These are phyloP conservation scores for Sciurus niger DNA, from an alignment of 2,113 vertebrate species.

Conservation along the genomic window DNA sequence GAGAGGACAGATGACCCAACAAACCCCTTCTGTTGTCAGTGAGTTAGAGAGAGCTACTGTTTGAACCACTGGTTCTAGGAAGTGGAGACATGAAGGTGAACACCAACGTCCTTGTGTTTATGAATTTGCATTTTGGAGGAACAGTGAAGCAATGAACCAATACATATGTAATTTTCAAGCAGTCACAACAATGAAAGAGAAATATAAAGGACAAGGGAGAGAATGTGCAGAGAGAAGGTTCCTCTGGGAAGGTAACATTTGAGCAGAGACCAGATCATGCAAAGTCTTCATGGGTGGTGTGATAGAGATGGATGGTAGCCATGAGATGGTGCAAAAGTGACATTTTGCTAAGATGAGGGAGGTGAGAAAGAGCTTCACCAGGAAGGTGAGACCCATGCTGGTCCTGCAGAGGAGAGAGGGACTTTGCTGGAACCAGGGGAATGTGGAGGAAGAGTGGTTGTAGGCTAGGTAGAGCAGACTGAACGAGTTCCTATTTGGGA, in stretches of 20 bases:
- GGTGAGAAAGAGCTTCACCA: rapidly evolving
- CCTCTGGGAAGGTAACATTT: background rate
- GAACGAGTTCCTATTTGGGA: background rate
- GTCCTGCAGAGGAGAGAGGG: background rate
- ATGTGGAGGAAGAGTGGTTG: no score
- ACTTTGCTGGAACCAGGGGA: background rate
- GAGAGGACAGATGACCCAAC: background rate
- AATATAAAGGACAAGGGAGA: background rate
- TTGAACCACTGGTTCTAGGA: background rate
- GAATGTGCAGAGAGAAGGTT: background rate
- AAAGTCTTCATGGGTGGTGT: background rate
- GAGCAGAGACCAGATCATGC: background rate
- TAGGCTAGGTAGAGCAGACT: background rate
- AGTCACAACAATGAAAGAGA: background rate
- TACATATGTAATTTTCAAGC: background rate
- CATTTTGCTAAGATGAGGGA: background rate
- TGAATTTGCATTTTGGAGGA: background rate
- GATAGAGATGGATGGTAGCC: background rate
- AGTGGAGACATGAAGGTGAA: background rate
- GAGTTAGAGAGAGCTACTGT: background rate
- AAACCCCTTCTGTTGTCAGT: background rate
- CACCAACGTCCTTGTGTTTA: background rate
- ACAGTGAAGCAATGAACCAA: background rate
- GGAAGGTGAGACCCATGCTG: background rate
- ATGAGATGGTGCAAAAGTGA: background rate